Conservation (phyloP, 2,797 vertebrate genomes). For the Falco columbarius region DNA sequence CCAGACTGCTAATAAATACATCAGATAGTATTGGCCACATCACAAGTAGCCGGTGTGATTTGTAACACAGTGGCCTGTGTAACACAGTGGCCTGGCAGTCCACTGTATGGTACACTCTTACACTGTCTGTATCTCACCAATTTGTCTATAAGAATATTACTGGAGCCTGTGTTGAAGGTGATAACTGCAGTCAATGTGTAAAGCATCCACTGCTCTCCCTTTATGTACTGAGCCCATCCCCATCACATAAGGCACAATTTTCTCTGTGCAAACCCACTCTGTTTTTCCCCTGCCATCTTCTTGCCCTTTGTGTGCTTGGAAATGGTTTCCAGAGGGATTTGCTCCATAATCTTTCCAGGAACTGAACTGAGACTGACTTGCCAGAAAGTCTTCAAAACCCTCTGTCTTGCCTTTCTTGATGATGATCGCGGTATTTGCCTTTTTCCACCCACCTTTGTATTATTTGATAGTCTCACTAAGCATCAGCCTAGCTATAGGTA, state of each 20-base stretch:
- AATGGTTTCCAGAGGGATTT: neutral
- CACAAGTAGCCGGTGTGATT: neutral
- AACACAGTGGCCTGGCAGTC: neutral
- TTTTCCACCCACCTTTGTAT: neutral
- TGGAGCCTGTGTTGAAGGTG: neutral
- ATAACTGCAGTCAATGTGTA: neutral
- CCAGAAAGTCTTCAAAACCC: neutral
- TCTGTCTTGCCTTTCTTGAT: neutral
- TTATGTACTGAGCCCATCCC: neutral
- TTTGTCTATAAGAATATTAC: neutral
- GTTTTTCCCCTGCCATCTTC: neutral
- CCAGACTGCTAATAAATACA: neutral
- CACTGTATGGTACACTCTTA: neutral
- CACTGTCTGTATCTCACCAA: accelerated
- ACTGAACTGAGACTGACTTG: neutral
- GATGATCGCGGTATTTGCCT: neutral
- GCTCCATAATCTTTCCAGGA: neutral
- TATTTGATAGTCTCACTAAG: neutral
- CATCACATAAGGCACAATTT: neutral
- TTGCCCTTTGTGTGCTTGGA: neutral
- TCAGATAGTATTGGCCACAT: neutral
- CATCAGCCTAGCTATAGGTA: neutral
- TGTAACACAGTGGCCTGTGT: neutral
- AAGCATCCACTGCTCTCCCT: neutral
- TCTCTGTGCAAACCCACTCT: neutral